Evolutionary conservation across 2,888 invertebrate genomes (phyloP), one percentile per base, ranked within the genome.

Genomic region (Polylopha cassiicola): DNA sequence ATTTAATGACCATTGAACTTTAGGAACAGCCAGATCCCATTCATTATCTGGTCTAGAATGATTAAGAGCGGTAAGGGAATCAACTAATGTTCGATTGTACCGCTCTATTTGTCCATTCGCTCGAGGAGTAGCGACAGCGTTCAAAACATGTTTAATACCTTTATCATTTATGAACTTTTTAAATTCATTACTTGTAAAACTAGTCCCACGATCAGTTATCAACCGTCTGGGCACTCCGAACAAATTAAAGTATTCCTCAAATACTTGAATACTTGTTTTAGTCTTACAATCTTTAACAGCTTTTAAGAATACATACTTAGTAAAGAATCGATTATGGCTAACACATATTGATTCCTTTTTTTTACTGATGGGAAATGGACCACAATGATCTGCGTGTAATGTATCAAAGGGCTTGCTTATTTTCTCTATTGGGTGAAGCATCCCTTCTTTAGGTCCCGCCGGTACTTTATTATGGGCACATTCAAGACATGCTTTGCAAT

Each of bases 381-480:
- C 50, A 20, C 43, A 45, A 26, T 52, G 52, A 9, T 50, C 50
- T 1, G 39, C 16, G 20, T 52, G 48, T 3, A 52, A 10, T 1
- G 44, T 43, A 11, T 46, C 31, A 27, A 48, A 48, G 1, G 41
- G 37, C 14, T 29, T 37, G 2, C 17, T 24, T 2, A 17, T n/a
- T 29, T 48, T 48, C 1, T 36, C 37, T 13, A 46, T 44, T 0
- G 43, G 46, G 13, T 46, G 37, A 2, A 46, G 10, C 17, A 22
- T 18, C 1, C 44, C 39, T 15, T 29, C 36, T 13, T 46, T 48
- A 3, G 39, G 39, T 1, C 43, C 43, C 3, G 26, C 14, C 6
- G 27, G 27, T 15, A 28, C 4, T 7, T 28, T 28, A 16, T 28
- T 28, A 15, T 28, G 27, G 16, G 27, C 16, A 9, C 27, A 28